phyloP scores from a whole-genome alignment of 2,888 invertebrate genomes.

The Charanyca ferruginea region DNA sequence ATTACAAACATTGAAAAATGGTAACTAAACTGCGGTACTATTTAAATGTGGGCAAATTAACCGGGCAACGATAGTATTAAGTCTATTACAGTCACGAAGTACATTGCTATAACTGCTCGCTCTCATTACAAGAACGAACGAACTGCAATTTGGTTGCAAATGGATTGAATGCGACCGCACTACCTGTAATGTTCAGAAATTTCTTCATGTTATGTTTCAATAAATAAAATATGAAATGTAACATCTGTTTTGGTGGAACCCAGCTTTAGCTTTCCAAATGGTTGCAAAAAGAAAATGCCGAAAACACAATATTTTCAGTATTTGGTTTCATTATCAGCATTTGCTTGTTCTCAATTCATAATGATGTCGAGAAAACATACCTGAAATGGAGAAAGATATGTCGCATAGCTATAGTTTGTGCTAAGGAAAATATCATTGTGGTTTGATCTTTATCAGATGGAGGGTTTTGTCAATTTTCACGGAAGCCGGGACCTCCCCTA shows the following conservation, averaged over 20 bases:
- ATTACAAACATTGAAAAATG: constrained; percentile 57
- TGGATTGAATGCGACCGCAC: constrained; percentile 77
- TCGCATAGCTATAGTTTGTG: no score
- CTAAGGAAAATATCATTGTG: no score
- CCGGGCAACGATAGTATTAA: constrained; percentile 74
- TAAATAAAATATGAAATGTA: constrained; percentile 59
- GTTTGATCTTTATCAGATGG: no score
- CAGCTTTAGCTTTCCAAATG: constrained; percentile 13
- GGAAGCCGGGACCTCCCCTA: no score
- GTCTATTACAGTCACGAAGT: constrained; percentile 83
- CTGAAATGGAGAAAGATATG: no score
- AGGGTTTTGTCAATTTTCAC: neutral
- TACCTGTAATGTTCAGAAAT: constrained; percentile 73
- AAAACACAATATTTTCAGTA: no score
- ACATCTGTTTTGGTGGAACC: constrained; percentile 27
- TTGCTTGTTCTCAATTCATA: neutral
- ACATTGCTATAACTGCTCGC: constrained; percentile 74
- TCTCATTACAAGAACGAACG: constrained; percentile 82
- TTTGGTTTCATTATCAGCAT: no score
- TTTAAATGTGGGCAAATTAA: constrained; percentile 70
- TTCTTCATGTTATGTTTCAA: constrained; percentile 79
- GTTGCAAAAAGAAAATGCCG: neutral
- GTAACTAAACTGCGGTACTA: constrained; percentile 46
- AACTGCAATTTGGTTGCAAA: constrained; percentile 84
- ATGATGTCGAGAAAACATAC: neutral